These are phyloP conservation scores for Diorhabda elongata DNA, from an alignment of 1,140 invertebrate genomes.

Conservation along the genomic window DNA sequence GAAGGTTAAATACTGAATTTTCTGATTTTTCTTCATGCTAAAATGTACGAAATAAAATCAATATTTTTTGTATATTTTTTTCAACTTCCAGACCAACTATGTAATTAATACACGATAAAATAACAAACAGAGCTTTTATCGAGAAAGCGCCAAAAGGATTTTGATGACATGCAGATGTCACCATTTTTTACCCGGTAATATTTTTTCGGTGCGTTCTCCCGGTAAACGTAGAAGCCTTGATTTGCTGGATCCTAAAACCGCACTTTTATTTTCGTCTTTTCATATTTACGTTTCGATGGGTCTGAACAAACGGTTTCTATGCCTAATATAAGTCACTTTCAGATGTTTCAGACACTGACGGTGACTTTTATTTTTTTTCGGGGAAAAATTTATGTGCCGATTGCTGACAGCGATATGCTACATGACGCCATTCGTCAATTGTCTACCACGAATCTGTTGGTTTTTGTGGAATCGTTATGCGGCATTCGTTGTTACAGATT, in stretches of 20 bases:
- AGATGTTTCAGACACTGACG: conserved; percentile 4
- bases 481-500: too few species aligned
- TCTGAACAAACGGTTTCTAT: conserved; percentile 12
- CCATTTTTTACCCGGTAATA: conserved; percentile 14
- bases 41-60: too few species aligned
- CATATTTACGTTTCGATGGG: conserved; percentile 10
- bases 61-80: too few species aligned
- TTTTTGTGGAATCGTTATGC: not conserved
- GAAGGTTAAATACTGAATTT: too few species aligned
- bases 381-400: conserved; percentile 4
- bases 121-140: conserved; percentile 4
- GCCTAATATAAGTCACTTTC: conserved; percentile 9
- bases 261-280: conserved; percentile 11
- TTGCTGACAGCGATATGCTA: conserved; percentile 9
- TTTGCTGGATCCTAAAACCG: not conserved
- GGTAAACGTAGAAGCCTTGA: not conserved
- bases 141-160: conserved; percentile 11
- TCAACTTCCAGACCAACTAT: too few species aligned
- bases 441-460: not conserved
- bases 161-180: conserved; percentile 19
- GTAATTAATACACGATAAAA: too few species aligned
- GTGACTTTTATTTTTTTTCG: conserved; percentile 7
- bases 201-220: conserved; percentile 10
- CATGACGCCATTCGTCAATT: not conserved
- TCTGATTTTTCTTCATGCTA: too few species aligned